A percentile compares a stretch with the other conserved stretches of the same genome.
These are phyloP conservation scores for Melanotaenia boesemani DNA, from an alignment of 2,797 vertebrate species.

Conservation along the genomic window DNA sequence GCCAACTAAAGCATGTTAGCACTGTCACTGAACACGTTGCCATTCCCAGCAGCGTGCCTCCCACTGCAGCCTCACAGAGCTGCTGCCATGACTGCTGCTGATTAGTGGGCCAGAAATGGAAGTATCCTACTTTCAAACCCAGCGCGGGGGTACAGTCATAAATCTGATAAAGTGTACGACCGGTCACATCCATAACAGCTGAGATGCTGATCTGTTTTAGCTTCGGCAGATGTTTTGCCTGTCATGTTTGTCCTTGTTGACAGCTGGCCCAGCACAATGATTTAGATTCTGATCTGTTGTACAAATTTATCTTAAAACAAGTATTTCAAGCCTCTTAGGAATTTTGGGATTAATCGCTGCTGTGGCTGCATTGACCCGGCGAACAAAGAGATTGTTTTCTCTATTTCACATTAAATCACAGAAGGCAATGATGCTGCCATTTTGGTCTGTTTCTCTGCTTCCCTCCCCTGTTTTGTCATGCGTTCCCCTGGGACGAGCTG, in stretches of 20 bases:
- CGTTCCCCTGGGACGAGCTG: slow-evolving; percentile 1
- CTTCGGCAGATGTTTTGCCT: neutral
- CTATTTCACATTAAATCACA: neutral
- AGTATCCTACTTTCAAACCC: neutral
- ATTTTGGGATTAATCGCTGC: slow-evolving; percentile 19
- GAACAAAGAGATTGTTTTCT: slow-evolving; percentile 10
- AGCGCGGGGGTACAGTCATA: neutral
- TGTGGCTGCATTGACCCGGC: neutral
- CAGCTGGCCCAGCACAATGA: neutral
- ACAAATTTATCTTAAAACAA: slow-evolving; percentile 28
- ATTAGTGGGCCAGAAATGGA: neutral
- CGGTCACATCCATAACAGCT: neutral
- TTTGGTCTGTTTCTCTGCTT: slow-evolving; percentile 1
- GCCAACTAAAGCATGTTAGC: neutral
- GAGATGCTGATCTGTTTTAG: neutral
- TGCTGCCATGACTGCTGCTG: neutral
- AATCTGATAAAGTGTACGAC: neutral
- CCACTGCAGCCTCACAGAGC: neutral
- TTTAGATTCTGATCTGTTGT: slow-evolving; percentile 17
- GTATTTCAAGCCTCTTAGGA: slow-evolving; percentile 23
- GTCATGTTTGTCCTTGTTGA: slow-evolving; percentile 22
- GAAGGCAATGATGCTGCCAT: neutral
- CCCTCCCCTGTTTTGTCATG: neutral
- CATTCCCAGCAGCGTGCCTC: neutral
- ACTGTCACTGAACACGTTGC: slow-evolving; percentile 4